A percentile compares a stretch with the other conserved stretches of the same genome.
These are phyloP conservation scores for Rhopalosiphum maidis DNA, from an alignment of 1,140 invertebrate species.

Conservation along the genomic window DNA sequence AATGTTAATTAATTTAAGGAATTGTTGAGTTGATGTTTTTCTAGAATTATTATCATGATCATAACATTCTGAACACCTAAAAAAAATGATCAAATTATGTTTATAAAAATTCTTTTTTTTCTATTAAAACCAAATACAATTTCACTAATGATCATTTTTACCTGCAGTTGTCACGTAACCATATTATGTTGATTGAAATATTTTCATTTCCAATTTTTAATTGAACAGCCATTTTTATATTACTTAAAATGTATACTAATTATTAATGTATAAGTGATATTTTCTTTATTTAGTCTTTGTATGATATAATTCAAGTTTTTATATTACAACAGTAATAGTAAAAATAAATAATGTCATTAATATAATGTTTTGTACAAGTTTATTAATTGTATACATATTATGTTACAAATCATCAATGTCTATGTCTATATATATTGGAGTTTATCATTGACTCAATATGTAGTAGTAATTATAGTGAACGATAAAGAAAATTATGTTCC, in stretches of 20 bases:
- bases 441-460: not conserved
- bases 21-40: conserved; percentile 25
- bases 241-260: not conserved
- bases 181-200: conserved; percentile 38
- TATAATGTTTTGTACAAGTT: not conserved
- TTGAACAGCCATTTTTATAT: conserved; percentile 19
- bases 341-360: not conserved
- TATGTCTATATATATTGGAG: too few species aligned
- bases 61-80: conserved; percentile 37
- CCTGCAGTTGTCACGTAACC: conserved; percentile 58
- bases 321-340: not conserved
- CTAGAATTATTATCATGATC: not conserved
- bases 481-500: not conserved
- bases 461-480: not conserved
- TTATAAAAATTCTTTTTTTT: not conserved
- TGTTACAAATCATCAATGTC: not conserved
- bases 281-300: not conserved
- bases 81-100: not conserved
- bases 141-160: conserved; percentile 21
- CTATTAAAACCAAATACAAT: not conserved
- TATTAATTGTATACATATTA: not conserved
- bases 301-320: not conserved
- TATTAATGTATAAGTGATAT: not conserved
- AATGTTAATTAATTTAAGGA: conserved; percentile 7
- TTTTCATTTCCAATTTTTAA: not conserved